Percentiles rank a stretch among this genome's conserved stretches.
Conservation (phyloP, 37 sponge, comb jelly and placozoan species). For the Lycopodina hypogea region DNA sequence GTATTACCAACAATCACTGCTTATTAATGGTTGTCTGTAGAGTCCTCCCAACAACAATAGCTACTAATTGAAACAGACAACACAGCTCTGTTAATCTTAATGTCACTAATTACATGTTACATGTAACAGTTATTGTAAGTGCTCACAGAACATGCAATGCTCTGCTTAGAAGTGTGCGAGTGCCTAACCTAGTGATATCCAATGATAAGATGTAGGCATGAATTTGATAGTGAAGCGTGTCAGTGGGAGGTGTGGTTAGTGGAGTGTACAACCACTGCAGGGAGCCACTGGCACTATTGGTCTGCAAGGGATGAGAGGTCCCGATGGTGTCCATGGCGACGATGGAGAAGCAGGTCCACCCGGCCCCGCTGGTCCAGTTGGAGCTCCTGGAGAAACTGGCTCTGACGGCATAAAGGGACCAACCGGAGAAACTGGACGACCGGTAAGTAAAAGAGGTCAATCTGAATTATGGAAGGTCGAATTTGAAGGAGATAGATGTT, state of each 20-base stretch:
- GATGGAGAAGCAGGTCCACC: constrained; percentile 58
- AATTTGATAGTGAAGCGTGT: too few species aligned
- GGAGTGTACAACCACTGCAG: background rate
- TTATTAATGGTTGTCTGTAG: background rate
- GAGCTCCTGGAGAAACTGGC: constrained; percentile 44
- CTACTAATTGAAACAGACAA: too few species aligned
- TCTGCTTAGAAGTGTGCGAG: too few species aligned
- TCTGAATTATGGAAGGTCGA: background rate
- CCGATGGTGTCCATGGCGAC: constrained; percentile 41
- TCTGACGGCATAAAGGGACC: constrained; percentile 46
- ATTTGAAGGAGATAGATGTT: background rate
- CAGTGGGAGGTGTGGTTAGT: too few species aligned
- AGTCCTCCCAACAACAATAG: too few species aligned
- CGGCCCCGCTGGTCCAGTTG: constrained; percentile 54
- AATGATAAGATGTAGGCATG: too few species aligned
- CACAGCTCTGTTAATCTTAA: too few species aligned
- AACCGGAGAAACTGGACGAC: constrained; percentile 42
- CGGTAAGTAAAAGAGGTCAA: constrained; percentile 9
- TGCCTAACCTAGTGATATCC: too few species aligned
- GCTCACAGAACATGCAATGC: too few species aligned
- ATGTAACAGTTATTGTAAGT: too few species aligned
- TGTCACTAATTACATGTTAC: too few species aligned
- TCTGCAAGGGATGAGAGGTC: constrained; percentile 43
- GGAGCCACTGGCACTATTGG: constrained; percentile 58
- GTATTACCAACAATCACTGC: too few species aligned